Evolutionary conservation across 2,888 invertebrate species (phyloP).

Genomic region (Pachycephus smyrnensis): DNA sequence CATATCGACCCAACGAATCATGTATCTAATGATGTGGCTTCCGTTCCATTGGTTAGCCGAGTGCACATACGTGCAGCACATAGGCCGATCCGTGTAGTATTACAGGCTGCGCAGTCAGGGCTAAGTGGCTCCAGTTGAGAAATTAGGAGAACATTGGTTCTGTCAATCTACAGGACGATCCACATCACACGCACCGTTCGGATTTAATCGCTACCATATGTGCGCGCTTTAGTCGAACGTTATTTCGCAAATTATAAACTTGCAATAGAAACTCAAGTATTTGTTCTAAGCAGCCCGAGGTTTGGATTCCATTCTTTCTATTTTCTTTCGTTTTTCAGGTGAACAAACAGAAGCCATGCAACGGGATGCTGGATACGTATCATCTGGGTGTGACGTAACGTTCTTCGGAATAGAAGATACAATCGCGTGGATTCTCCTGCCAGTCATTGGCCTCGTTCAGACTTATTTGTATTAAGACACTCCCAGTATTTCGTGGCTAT

Average conservation of each 20-base stretch:
- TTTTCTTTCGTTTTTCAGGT: constrained; percentile 64
- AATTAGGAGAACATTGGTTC: too few relatives aligned
- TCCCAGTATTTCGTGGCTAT: constrained; percentile 37
- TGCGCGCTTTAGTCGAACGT: too few relatives aligned
- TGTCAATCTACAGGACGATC: too few relatives aligned
- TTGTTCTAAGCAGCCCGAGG: too few relatives aligned
- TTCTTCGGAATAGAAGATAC: constrained; percentile 47
- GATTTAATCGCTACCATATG: too few relatives aligned
- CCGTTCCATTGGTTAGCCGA: constrained; percentile 26
- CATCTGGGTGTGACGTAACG: constrained; percentile 49
- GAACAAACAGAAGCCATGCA: constrained; percentile 76
- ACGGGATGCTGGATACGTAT: constrained; percentile 68
- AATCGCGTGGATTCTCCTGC: constrained; percentile 53
- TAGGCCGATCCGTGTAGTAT: too few relatives aligned
- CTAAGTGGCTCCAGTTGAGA: too few relatives aligned
- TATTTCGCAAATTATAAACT: too few relatives aligned
- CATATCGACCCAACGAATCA: constrained; percentile 28
- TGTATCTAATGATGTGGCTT: constrained; percentile 29
- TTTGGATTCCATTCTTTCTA: constrained; percentile 6
- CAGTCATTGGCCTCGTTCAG: constrained; percentile 43
- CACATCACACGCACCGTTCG: too few relatives aligned
- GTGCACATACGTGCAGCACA: constrained; percentile 23
- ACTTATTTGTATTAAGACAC: constrained; percentile 50
- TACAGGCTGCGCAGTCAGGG: too few relatives aligned
- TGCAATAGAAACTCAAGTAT: too few relatives aligned